Conservation (phyloP, 2,888 invertebrate genomes). For the Phymatocera aterrima region DNA sequence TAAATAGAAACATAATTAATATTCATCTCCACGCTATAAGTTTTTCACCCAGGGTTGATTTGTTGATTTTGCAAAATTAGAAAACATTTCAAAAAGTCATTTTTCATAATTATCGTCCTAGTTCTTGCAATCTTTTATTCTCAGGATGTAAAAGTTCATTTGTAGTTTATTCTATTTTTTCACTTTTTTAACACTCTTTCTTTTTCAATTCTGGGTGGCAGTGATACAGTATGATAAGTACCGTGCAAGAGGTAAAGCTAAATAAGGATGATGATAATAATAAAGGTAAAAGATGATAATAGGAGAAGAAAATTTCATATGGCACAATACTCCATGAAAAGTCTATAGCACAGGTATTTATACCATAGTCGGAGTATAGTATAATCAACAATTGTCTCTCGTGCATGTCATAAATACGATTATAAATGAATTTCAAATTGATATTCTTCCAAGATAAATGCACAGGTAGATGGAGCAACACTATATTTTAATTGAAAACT, state of each 20-base stretch:
- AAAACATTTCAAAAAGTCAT: no score
- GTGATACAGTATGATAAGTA: background rate
- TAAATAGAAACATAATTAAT: background rate
- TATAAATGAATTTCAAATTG: background rate
- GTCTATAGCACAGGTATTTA: background rate
- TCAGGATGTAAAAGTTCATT: no score
- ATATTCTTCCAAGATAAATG: background rate
- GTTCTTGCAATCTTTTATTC: no score
- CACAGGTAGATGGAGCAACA: background rate
- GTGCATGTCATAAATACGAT: background rate
- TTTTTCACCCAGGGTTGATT: background rate
- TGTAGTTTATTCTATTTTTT: background rate
- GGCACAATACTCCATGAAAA: background rate
- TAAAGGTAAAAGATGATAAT: no score
- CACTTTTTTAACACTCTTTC: background rate
- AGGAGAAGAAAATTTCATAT: conserved; percentile 11
- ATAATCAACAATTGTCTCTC: conserved; percentile 19
- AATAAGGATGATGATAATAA: no score
- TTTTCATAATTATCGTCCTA: no score
- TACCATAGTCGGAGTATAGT: background rate
- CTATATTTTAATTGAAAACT: background rate
- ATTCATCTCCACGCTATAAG: conserved; percentile 2
- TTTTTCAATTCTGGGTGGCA: background rate
- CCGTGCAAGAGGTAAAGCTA: background rate
- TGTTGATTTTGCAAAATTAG: background rate